Percentiles rank a stretch among this genome's conserved stretches.
phyloP scores from a whole-genome alignment of 2,797 vertebrate genomes.

The Anisognathus igniventris region DNA sequence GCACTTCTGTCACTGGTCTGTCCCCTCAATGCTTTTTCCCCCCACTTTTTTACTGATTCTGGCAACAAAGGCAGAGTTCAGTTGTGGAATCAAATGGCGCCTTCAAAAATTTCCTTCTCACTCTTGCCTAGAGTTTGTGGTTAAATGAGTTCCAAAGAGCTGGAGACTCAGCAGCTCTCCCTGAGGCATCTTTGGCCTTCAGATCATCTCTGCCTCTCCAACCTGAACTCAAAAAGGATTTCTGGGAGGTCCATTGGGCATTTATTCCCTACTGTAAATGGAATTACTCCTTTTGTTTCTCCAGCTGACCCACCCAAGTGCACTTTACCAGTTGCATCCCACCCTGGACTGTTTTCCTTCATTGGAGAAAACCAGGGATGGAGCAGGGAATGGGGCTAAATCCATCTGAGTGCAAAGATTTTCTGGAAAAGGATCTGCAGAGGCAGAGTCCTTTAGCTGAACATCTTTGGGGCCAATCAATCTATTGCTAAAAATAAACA shows the following conservation, averaged over 20 bases:
- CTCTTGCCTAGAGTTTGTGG: not conserved
- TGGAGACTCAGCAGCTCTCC: not conserved
- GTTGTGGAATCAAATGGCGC: not conserved
- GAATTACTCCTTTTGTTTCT: not conserved
- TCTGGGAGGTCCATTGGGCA: not conserved
- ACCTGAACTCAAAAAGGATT: not conserved
- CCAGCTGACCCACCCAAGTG: not conserved
- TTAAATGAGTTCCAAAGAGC: not conserved
- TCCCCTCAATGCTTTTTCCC: not conserved
- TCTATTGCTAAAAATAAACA: not conserved
- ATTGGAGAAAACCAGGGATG: rapidly evolving
- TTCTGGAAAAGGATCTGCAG: not conserved
- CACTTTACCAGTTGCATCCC: not conserved
- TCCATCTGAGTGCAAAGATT: not conserved
- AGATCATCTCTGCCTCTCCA: not conserved
- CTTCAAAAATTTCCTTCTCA: not conserved
- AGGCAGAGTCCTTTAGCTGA: not conserved
- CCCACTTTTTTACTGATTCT: not conserved
- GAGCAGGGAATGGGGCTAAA: not conserved
- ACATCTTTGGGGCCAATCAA: not conserved
- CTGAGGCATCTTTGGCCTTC: not conserved
- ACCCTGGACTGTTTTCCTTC: not conserved
- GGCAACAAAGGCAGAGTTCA: not conserved
- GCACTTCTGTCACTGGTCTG: not conserved
- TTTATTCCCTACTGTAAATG: not conserved